phyloP scores from a whole-genome alignment of 2,888 invertebrate genomes.

The Anodontia alba region DNA sequence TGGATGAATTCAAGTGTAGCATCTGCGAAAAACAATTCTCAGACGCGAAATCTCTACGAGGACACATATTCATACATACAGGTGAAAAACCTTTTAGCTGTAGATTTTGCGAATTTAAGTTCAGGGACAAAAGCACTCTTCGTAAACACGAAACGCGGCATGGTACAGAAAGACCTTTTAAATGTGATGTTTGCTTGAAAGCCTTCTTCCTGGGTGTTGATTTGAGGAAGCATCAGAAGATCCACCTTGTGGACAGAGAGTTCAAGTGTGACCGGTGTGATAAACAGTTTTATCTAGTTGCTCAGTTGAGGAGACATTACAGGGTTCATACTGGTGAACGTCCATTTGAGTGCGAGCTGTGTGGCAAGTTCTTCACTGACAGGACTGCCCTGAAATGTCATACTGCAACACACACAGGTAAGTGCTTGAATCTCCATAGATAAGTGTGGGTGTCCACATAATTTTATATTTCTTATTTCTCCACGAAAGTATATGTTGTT shows the following conservation, averaged over 20 bases:
- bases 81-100: constrained; percentile 48
- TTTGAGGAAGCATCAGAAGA: constrained; percentile 96
- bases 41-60: constrained; percentile 1
- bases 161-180: constrained; percentile 27
- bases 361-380: constrained; percentile 96
- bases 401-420: constrained; percentile 65
- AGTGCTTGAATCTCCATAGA: too few relatives aligned
- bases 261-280: constrained; percentile 97
- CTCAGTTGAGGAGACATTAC: constrained; percentile 96
- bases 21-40: constrained; percentile 15
- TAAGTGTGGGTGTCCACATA: too few relatives aligned
- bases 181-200: constrained; percentile 38
- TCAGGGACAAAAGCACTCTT: constrained; percentile 42
- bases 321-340: constrained; percentile 87
- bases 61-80: constrained; percentile 16
- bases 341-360: constrained; percentile 87
- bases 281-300: constrained; percentile 95
- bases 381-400: constrained; percentile 94
- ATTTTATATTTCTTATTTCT: too few relatives aligned
- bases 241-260: constrained; percentile 96
- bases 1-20: not conserved
- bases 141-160: constrained; percentile 40
- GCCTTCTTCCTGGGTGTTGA: constrained; percentile 37
- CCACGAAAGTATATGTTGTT: too few relatives aligned
- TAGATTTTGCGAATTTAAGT: constrained; percentile 34